A percentile compares a stretch with the other conserved stretches of the same genome.
phyloP scores from a whole-genome alignment of 2,797 vertebrate species.

The Sitta carolinensis region DNA sequence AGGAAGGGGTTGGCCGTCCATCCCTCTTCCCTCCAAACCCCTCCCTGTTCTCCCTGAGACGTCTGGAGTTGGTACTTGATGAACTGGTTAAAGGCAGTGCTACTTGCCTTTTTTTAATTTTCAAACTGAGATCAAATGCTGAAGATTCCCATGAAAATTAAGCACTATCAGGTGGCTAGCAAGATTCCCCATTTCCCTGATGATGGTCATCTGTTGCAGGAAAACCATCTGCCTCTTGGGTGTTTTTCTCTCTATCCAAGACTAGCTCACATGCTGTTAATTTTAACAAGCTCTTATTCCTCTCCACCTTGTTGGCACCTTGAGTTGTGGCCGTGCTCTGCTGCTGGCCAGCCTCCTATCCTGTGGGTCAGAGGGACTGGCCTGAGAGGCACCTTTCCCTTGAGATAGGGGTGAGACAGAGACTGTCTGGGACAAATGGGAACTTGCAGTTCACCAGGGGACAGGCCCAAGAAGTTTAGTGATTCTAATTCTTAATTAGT shows the following conservation, averaged over 20 bases:
- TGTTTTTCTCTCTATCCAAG: not conserved
- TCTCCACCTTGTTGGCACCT: not conserved
- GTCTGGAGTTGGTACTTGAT: not conserved
- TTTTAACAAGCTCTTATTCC: not conserved
- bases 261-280: not conserved
- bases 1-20: not conserved
- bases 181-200: not conserved
- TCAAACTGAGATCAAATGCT: not conserved
- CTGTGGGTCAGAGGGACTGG: not conserved
- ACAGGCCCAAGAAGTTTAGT: not conserved
- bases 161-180: not conserved
- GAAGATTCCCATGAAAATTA: not conserved
- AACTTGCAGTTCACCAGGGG: not conserved
- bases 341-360: not conserved
- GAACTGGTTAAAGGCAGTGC: not conserved
- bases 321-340: not conserved
- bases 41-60: not conserved
- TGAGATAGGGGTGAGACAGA: not conserved
- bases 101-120: not conserved
- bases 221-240: not conserved
- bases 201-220: not conserved
- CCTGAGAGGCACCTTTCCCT: not conserved
- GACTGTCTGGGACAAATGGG: not conserved
- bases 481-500: not conserved
- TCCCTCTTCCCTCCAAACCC: not conserved